A percentile compares a stretch with the other conserved stretches of the same genome.
Conservation (phyloP, 2,888 invertebrate species). For the Drosophila nigritarsus region DNA sequence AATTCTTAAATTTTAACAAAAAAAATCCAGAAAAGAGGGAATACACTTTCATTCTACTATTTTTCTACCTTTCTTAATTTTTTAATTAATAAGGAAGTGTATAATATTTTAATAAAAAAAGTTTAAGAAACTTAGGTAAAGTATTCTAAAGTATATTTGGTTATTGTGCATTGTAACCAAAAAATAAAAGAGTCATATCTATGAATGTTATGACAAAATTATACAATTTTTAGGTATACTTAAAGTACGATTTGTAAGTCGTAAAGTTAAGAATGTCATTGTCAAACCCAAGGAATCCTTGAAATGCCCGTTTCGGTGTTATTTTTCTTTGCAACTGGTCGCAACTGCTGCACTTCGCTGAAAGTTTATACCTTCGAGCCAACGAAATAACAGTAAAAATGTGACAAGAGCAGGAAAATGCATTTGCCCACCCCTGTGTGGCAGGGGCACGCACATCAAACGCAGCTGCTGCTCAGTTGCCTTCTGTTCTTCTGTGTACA, state of each 20-base stretch:
- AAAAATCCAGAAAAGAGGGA: neutral
- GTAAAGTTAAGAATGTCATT: conserved; percentile 33
- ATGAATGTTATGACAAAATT: neutral
- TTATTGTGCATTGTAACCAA: too few species aligned
- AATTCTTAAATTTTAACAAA: neutral
- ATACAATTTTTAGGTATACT: conserved; percentile 6
- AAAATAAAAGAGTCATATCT: neutral
- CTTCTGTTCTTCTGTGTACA: conserved; percentile 10
- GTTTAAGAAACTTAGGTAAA: too few species aligned
- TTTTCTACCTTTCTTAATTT: too few species aligned
- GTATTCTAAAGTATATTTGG: too few species aligned
- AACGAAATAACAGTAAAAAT: conserved; percentile 42
- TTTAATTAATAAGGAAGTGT: too few species aligned
- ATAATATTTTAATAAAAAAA: too few species aligned
- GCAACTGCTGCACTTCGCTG: conserved; percentile 39
- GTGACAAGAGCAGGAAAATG: conserved; percentile 43
- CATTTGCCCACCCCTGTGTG: conserved; percentile 31
- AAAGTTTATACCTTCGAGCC: conserved; percentile 37
- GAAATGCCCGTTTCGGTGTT: conserved; percentile 21
- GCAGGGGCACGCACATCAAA: conserved; percentile 53
- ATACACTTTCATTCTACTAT: too few species aligned
- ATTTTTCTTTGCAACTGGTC: neutral
- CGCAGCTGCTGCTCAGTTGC: conserved; percentile 59
- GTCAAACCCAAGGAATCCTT: conserved; percentile 20
- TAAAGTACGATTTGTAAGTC: neutral